These are phyloP conservation scores for Lytechinus variegatus DNA, from an alignment of 35 echinoderm and acorn worm species.

Conservation along the genomic window DNA sequence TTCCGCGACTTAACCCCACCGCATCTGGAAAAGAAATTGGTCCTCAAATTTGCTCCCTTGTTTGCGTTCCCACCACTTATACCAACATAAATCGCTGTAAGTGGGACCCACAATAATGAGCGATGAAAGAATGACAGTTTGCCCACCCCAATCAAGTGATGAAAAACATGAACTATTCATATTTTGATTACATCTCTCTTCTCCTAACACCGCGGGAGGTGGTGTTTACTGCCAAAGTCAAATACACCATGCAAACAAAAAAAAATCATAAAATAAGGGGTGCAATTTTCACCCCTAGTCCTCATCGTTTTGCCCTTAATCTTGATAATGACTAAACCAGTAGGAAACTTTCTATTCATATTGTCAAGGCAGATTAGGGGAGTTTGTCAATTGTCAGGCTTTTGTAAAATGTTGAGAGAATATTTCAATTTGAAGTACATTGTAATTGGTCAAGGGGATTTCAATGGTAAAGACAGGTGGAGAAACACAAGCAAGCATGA, in stretches of 20 bases:
- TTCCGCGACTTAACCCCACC: background rate
- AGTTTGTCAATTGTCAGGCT: background rate
- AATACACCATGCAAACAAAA: background rate
- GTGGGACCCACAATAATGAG: background rate
- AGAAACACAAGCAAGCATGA: background rate
- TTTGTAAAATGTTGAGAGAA: background rate
- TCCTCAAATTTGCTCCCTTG: background rate
- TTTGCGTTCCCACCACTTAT: slow-evolving; percentile 17
- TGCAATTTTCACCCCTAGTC: background rate
- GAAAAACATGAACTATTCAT: slow-evolving; percentile 6
- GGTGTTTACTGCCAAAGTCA: background rate
- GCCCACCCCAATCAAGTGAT: background rate
- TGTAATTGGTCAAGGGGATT: background rate
- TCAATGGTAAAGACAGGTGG: background rate
- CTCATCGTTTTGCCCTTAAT: background rate
- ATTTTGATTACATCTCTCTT: slow-evolving; percentile 14
- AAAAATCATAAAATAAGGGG: background rate
- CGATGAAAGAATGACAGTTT: slow-evolving; percentile 4
- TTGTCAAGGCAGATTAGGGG: background rate
- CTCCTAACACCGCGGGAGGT: slow-evolving; percentile 1
- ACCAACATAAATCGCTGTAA: slow-evolving; percentile 19
- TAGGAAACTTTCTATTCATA: slow-evolving; percentile 1
- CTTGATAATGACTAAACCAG: background rate
- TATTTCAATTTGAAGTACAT: background rate
- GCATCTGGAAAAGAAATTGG: background rate